Conservation (phyloP, 2,797 vertebrate species). For the Forpus xanthops region DNA sequence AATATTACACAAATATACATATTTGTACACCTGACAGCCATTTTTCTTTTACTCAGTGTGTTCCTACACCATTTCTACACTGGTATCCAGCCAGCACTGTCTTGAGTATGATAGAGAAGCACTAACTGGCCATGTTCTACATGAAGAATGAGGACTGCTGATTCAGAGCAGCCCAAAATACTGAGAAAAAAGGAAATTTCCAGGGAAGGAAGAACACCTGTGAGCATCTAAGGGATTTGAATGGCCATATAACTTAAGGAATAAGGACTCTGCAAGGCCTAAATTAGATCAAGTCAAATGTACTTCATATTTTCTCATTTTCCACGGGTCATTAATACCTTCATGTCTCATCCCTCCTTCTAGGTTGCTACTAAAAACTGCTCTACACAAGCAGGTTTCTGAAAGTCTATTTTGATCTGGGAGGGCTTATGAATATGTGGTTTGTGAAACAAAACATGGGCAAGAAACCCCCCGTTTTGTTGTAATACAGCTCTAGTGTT, state of each 20-base stretch:
- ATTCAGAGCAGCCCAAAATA: slow-evolving; percentile 53
- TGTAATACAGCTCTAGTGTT: not conserved
- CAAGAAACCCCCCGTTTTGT: not conserved
- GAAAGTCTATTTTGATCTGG: not conserved
- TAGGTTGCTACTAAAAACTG: not conserved
- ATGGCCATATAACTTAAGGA: slow-evolving; percentile 28
- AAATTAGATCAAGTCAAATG: slow-evolving; percentile 9
- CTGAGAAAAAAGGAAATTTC: slow-evolving; percentile 48
- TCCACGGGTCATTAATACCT: not conserved
- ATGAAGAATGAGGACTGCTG: not conserved
- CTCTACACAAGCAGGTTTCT: not conserved
- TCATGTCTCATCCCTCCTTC: not conserved
- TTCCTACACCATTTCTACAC: not conserved
- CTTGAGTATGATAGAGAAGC: not conserved
- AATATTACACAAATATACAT: not conserved
- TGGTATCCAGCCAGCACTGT: not conserved
- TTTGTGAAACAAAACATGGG: not conserved
- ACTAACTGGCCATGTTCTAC: not conserved
- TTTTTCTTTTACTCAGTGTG: not conserved
- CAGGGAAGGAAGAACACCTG: slow-evolving; percentile 29
- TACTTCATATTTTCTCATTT: slow-evolving; percentile 15
- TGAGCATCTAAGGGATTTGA: not conserved
- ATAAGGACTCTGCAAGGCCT: slow-evolving; percentile 22
- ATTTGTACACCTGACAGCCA: not conserved
- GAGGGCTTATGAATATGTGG: not conserved